Base-by-base conservation (phyloP, 2,888 invertebrate genomes). In the Diarsia brunnea region DNA sequence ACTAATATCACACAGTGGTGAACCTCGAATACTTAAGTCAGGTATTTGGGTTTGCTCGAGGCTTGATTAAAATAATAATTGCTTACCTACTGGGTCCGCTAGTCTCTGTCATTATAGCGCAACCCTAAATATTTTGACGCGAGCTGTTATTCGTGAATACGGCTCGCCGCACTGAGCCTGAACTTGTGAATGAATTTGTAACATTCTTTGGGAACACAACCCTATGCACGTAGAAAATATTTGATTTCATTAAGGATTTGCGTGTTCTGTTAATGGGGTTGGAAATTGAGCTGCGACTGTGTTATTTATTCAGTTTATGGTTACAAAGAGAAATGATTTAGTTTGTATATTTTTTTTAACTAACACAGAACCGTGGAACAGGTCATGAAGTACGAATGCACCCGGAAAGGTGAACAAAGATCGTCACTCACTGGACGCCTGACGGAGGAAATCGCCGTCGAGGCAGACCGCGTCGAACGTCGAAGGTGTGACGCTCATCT, bases 1-100 rank as follows among this genome's bases (percentile, higher is more conserved):
- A 79, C 69, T 79, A 81, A 73, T 81, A 84, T 69, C 69, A 47
- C 55, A 66, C 55, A 65, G 64, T 69, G 69, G 72, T n/a, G 53
- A 53, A 84, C 83, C 84, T 66, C 65, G 74, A 65, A 71, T 75
- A 88, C 74, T 88, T 78, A 84, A 80, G 64, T 47, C 84, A 88
- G 86, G 87, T 87, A 88, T 88, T 87, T 75, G 73, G 65, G 51
- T 75, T 79, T 63, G 73, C 77, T 75, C 68, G 73, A 73, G 64
- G 63, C 78, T 88, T 88, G 87, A 91, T 91, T 91, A 91, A 91
- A 91, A 91, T 90, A 90, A 90, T 90, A 90, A 91, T 91, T 90
- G 89, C 87, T 76, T 83, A 76, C 86, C 78, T 81, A 79, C 84
- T 60, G 75, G 76, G 71, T 81, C 86, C 73, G 77, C 73, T 84